phyloP scores from a whole-genome alignment of 2,888 invertebrate genomes.

The Atrina japonica region DNA sequence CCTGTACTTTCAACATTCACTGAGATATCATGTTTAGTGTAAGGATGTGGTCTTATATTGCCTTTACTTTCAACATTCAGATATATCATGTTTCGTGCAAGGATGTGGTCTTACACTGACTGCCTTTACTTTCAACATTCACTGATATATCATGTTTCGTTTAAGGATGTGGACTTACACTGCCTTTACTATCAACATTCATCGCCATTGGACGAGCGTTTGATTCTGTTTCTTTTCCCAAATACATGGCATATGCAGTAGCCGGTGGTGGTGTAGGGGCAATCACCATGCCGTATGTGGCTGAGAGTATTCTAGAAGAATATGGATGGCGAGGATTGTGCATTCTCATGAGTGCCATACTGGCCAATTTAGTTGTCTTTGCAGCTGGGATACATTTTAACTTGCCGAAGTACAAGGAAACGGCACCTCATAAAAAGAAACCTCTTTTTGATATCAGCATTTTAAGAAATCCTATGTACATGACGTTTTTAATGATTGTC shows the following conservation, averaged over 20 bases:
- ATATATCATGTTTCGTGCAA: too few species aligned
- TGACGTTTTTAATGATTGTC: neutral
- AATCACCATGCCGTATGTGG: neutral
- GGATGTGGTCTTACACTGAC: too few species aligned
- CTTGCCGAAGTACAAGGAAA: neutral
- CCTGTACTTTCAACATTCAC: too few species aligned
- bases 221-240: neutral
- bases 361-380: neutral
- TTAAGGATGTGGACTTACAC: too few species aligned
- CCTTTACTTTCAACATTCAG: too few species aligned
- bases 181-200: too few species aligned
- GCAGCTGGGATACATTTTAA: neutral
- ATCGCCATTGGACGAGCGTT: too few species aligned
- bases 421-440: neutral
- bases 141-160: too few species aligned
- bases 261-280: neutral
- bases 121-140: too few species aligned
- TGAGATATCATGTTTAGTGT: too few species aligned
- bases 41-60: too few species aligned
- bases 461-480: neutral
- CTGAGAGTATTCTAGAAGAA: neutral
- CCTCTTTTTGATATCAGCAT: neutral
- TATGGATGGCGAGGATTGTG: constrained; percentile 5
- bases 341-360: neutral
- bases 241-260: neutral